Base-by-base conservation (phyloP, 37 sponge, comb jelly and placozoan genomes). In the Eunapius fragilis region DNA sequence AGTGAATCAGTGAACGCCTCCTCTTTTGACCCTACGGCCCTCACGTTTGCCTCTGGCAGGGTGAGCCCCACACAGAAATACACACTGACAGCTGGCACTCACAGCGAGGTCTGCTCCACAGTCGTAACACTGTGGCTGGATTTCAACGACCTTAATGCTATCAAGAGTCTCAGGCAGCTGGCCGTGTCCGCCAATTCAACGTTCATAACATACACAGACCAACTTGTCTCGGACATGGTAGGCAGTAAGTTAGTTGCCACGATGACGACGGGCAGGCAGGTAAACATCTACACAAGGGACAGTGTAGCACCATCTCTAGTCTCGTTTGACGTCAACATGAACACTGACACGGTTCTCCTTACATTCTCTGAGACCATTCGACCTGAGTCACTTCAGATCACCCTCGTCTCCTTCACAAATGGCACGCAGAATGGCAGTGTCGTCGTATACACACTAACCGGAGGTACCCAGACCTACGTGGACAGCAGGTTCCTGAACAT, bases 361-460 rank as follows among this genome's bases (percentile, higher is more conserved):
- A 97, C 97, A 0, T 97, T 97, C 85, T 88, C 79, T 49, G 97
- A 97, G 74, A 97, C 97, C 0, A 90, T 97, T 23, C 27, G 72
- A 26, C 79, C 86, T 31, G 82, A 90, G 22, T 76, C 87, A 11
- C 74, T 96, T 67, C 76, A 88, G 30, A 72, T 93, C 30, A 90
- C 95, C 25, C 78, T 37, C 22, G 85, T 97, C 25, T 70, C 89
- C 5, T 77, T 97, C 27, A 83, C 77, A 25, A 80, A 78, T 31
- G 68, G 67, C 17, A 73, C 84, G 26, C 58, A 58, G 22, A 58
- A 58, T 11, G 17, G 58, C 58, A 58, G 58, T 11, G 88, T 81
- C 23, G 48, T 58, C 3, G 33, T 69, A 45, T 91, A 94, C 48
- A 78, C 76, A 19, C 76, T 97, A 17, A 97, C 95, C 27, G 93